Evolutionary conservation across 37 sponge, comb jelly and placozoan genomes (phyloP), one percentile per base, ranked within the genome.

Genomic region (Chondrilla cf. caribensis): DNA sequence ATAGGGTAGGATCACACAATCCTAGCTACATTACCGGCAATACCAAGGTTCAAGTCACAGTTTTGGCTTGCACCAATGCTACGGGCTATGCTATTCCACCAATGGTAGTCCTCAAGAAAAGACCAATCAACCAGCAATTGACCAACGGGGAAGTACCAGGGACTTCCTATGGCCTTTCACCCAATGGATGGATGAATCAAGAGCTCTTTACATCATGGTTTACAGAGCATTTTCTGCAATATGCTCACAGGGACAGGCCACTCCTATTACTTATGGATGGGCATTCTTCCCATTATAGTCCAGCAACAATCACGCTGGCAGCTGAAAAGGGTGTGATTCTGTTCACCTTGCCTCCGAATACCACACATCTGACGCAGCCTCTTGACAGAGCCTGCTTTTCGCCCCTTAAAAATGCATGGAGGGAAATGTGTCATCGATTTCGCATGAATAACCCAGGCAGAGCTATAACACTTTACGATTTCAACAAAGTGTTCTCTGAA

Each of bases 61-160:
- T 67, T 25, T 36, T 86, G 1, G 80, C 86, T 29, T 86, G 86
- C 38, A 42, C 57, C 8, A 80, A 60, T 80, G 80, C 86, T n/a
- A 79, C 81, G 28, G 86, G 86, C 15, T 70, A 70, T 28, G 60
- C 68, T 31, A 38, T 85, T 7, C 86, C 86, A 41, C 86, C 86
- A 3, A 55, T 85, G 70, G 71, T 85, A 22, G 29, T 33, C 39
- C 29, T 32, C 21, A 29, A 70, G 19, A 18, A 29, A 17, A 11
- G 29, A 37, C 72, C 22, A 31, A 22, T 70, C 7, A 31, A 4
- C 4, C 72, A 18, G 21, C 31, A 70, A 33, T 7, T 70, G 6
- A 70, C 72, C 37, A 31, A 29, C 9, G 72, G 72, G 31, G 82
- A 82, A 26, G 40, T 82, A 18, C 82, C 82, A 22, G 82, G 82